Conservation (phyloP, 2,797 vertebrate species). For the Sarcoramphus papa region DNA sequence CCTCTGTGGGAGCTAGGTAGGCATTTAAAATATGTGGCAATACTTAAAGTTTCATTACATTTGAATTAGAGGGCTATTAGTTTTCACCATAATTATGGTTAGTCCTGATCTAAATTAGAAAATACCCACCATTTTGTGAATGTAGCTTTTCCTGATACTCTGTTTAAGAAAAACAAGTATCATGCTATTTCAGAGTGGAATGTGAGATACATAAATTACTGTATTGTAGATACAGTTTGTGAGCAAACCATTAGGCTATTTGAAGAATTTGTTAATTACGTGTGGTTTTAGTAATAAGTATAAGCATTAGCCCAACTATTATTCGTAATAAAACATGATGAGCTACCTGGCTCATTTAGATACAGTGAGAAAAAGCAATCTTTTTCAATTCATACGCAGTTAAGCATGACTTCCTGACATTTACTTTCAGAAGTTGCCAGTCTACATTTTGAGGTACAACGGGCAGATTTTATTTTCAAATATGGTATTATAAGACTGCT, state of each 20-base stretch:
- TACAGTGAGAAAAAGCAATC: conserved; percentile 31
- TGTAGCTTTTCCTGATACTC: neutral
- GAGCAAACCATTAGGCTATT: conserved; percentile 6
- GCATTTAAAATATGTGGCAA: conserved; percentile 51
- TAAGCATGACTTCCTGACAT: conserved; percentile 7
- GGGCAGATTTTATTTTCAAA: conserved; percentile 6
- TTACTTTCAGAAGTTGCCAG: conserved; percentile 18
- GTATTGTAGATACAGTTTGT: neutral
- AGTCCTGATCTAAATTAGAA: neutral
- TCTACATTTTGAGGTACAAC: conserved; percentile 5
- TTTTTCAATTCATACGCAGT: conserved; percentile 30
- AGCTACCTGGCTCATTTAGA: conserved; percentile 37
- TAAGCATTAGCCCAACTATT: conserved; percentile 48
- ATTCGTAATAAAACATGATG: conserved; percentile 53
- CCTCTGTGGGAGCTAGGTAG: neutral
- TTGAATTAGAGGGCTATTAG: conserved; percentile 46
- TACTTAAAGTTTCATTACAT: conserved; percentile 37
- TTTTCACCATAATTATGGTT: conserved; percentile 9
- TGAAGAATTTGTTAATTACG: conserved; percentile 59
- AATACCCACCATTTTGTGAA: neutral
- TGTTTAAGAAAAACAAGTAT: neutral
- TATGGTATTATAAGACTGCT: neutral
- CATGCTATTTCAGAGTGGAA: conserved; percentile 6
- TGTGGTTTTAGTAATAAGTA: conserved; percentile 47
- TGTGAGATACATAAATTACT: neutral